phyloP scores from a whole-genome alignment of 2,888 invertebrate species.

The Serrognathus titanus region DNA sequence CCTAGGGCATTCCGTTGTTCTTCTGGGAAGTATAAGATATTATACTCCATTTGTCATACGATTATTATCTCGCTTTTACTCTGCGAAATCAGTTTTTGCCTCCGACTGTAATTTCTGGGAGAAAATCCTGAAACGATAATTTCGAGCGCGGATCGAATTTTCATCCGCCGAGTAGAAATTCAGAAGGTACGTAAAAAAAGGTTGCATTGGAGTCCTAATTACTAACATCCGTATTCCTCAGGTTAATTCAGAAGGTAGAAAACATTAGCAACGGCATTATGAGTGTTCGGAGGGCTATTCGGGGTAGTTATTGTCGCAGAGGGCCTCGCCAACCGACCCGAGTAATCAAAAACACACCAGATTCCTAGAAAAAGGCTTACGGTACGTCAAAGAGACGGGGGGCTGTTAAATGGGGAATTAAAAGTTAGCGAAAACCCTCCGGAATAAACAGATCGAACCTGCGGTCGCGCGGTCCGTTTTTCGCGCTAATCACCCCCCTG shows the following conservation, averaged over 20 bases:
- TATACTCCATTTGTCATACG: conserved; percentile 36
- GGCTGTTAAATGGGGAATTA: conserved; percentile 42
- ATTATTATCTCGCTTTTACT: conserved; percentile 25
- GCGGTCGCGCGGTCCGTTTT: conserved; percentile 13
- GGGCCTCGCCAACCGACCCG: conserved; percentile 60
- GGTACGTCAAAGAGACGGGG: conserved; percentile 35
- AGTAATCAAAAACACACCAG: conserved; percentile 54
- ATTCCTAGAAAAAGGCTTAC: conserved; percentile 42
- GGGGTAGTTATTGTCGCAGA: conserved; percentile 62
- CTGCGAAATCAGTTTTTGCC: neutral
- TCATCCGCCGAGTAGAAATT: no score
- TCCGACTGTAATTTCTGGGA: no score
- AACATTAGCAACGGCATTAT: conserved; percentile 66
- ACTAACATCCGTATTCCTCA: conserved; percentile 52
- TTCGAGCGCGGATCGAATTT: no score
- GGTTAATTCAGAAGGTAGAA: conserved; percentile 47
- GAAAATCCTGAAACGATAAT: no score
- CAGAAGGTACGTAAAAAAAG: conserved; percentile 27
- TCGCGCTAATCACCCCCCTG: conserved; percentile 11
- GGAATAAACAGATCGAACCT: conserved; percentile 12
- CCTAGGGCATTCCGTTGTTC: conserved; percentile 28
- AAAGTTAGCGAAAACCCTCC: conserved; percentile 32
- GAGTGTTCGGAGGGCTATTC: conserved; percentile 68
- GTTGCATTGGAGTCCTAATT: conserved; percentile 55
- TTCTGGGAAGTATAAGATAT: conserved; percentile 36